phyloP scores from a whole-genome alignment of 2,113 vertebrate genomes.

The Mustelus asterias region DNA sequence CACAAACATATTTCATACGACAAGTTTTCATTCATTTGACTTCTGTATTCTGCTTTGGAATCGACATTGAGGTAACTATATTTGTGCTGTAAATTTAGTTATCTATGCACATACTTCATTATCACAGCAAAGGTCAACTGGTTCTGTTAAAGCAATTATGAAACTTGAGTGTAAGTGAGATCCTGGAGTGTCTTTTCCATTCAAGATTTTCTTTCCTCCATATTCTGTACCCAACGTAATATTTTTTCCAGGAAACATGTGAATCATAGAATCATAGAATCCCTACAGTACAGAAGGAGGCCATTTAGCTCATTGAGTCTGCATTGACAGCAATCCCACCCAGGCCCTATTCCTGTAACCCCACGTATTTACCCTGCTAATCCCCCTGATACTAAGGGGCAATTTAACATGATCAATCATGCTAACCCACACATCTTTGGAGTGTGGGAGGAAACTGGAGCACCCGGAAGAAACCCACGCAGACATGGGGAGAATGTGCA shows the following conservation, averaged over 20 bases:
- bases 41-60: not conserved
- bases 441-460: too few relatives aligned
- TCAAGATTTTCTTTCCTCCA: not conserved
- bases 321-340: too few relatives aligned
- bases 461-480: too few relatives aligned
- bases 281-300: too few relatives aligned
- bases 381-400: too few relatives aligned
- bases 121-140: not conserved
- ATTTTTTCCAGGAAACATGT: not conserved
- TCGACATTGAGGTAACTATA: not conserved
- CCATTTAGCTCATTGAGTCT: too few relatives aligned
- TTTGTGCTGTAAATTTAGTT: not conserved
- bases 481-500: too few relatives aligned
- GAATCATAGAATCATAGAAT: too few relatives aligned
- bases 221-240: not conserved
- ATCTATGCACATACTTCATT: not conserved
- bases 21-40: not conserved
- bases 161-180: not conserved
- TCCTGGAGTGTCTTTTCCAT: not conserved
- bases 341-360: too few relatives aligned
- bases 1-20: not conserved
- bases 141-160: not conserved
- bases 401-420: too few relatives aligned
- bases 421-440: too few relatives aligned
- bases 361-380: too few relatives aligned